These are phyloP conservation scores for Biston stratarius DNA, from an alignment of 2,888 invertebrate species.

Conservation along the genomic window DNA sequence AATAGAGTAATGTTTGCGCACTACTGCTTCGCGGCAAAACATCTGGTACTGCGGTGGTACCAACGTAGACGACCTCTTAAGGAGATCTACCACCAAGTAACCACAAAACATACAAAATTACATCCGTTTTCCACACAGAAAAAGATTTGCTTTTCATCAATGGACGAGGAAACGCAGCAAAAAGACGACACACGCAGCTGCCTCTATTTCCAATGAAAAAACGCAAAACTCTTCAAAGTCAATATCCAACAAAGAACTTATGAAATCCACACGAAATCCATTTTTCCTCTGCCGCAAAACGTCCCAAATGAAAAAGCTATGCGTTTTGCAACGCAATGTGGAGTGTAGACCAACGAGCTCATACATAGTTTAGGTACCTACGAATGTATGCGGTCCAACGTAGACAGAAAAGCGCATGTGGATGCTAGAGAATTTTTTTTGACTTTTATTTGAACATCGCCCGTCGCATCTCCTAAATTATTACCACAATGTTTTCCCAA, in stretches of 20 bases:
- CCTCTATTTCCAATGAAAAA: constrained; percentile 44
- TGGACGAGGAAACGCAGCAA: constrained; percentile 30
- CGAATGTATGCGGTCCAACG: constrained; percentile 15
- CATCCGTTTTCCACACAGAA: constrained; percentile 22
- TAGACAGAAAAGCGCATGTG: constrained; percentile 50
- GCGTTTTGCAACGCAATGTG: constrained; percentile 38
- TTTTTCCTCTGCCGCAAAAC: constrained; percentile 53
- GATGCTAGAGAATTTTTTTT: constrained; percentile 50
- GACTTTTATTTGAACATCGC: constrained; percentile 52
- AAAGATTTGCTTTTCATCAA: constrained; percentile 36
- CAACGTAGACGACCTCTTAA: too few relatives aligned
- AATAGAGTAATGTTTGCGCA: too few relatives aligned
- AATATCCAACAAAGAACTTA: constrained; percentile 58
- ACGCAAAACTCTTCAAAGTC: constrained; percentile 54
- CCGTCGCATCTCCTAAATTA: constrained; percentile 58
- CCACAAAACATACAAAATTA: background rate
- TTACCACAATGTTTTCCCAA: constrained; percentile 62
- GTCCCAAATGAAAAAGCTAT: constrained; percentile 52
- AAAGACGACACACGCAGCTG: constrained; percentile 27
- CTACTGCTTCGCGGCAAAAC: too few relatives aligned
- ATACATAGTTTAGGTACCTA: background rate
- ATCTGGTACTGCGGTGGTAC: too few relatives aligned
- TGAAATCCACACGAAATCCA: constrained; percentile 61
- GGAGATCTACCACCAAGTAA: too few relatives aligned
- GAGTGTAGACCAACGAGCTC: constrained; percentile 8